Base-by-base conservation (phyloP, 2,797 vertebrate species). In the Myotis findleyi region DNA sequence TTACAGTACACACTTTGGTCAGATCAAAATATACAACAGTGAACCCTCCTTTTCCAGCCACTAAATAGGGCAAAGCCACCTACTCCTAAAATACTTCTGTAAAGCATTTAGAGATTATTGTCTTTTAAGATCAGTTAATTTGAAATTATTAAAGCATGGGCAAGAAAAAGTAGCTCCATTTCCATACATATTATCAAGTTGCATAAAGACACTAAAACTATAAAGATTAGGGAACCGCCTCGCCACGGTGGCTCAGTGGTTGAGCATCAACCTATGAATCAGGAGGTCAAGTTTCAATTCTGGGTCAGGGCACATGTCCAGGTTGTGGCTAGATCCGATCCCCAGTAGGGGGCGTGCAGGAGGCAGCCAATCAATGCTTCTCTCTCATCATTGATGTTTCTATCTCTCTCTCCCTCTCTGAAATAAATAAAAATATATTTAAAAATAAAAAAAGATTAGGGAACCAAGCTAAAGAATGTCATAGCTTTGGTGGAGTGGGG, bases 101-200 rank as follows among this genome's bases (percentile, higher is more conserved):
- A 90, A 87, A 88, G 68, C 33, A 76, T 64, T 87, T 51, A 94
- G n/a, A 33, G 47, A 64, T 36, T 53, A 75, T 57, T 11, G 6
- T 11, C 68, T 92, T 73, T 93, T 68, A 90, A 93, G 30, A 62
- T 53, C 66, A 44, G 16, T 82, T 88, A 12, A 64, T 57, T 75
- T 38, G 12, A 77, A 89, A 71, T 79, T 64, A 83, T 59, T 72
- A 89, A 94, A 69, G 49, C 30, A 55, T 12, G 5, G 21, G 66
- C n/a, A 41, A 87, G 82, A 87, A 87, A 75, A 87, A 77, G 27
- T 25, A 76, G 25, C 41, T 66, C 10, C 3, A 47, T 25, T 47
- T 77, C 71, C 55, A 72, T 7, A 41, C 12, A 33, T 20, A 57
- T 49, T 57, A 64, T 79, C 36, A 72, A 83, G 62, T 49, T 57